These are phyloP conservation scores for Trigoniulus corallinus DNA, from an alignment of 1,140 invertebrate genomes.

Conservation along the genomic window DNA sequence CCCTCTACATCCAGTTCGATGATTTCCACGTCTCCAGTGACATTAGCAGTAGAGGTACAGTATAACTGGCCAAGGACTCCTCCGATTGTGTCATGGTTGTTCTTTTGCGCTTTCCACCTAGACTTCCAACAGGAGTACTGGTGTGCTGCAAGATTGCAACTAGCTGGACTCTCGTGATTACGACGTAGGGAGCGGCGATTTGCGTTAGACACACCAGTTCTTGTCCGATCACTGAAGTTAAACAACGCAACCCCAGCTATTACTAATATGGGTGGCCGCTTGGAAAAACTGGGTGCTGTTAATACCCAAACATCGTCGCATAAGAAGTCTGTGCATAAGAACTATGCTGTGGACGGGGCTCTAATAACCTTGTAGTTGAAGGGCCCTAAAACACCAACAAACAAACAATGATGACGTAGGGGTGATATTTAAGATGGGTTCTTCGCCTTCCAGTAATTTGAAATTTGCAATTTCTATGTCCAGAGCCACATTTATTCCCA, in stretches of 20 bases:
- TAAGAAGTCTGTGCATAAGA: too few species aligned
- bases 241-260: too few species aligned
- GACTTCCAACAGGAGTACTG: constrained; percentile 20
- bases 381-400: too few species aligned
- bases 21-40: constrained; percentile 72
- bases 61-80: constrained; percentile 51
- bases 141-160: constrained; percentile 35
- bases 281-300: too few species aligned
- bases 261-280: too few species aligned
- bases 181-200: too few species aligned
- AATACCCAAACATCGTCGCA: too few species aligned
- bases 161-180: constrained; percentile 20
- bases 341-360: too few species aligned
- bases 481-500: constrained; percentile 89
- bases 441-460: constrained; percentile 68
- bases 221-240: too few species aligned
- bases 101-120: constrained; percentile 51
- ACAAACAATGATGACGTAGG: constrained; percentile 24
- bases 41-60: constrained; percentile 39
- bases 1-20: constrained; percentile 72
- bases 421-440: constrained; percentile 51
- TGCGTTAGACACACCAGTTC: too few species aligned
- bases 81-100: constrained; percentile 56
- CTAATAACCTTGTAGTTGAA: too few species aligned
- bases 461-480: constrained; percentile 96